Evolutionary conservation across 2,797 vertebrate genomes (phyloP), one percentile per base, ranked within the genome.

Genomic region (Takifugu ocellatus): DNA sequence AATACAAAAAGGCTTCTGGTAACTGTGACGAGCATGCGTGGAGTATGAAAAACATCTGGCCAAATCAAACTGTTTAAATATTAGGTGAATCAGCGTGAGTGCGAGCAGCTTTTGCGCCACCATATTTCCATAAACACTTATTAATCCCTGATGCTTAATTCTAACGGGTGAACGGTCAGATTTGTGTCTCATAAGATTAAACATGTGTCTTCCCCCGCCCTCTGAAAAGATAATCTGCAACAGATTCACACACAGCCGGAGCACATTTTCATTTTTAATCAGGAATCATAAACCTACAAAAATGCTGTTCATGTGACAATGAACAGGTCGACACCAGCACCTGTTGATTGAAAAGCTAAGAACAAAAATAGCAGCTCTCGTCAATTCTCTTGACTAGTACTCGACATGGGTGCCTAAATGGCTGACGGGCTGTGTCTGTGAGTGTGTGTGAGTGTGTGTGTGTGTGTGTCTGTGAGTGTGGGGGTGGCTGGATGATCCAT

Each of bases 241-340:
- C n/a, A 43, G 17, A 26, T 6, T n/a, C 24, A 44, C 1, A 53
- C 36, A 29, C 25, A 46, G 21, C 39, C 6, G 29, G 51, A 58
- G 33, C 33, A 44, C 24, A 36, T 68, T 72, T 66, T 27, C 26
- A 5, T 44, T 66, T 84, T 85, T 81, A 80, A 81, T 86, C 69
- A 81, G 24, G 77, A 81, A 76, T 78, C 59, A 69, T 56, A 16
- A 55, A 2, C 59, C 79, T 85, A 83, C 75, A 87, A 84, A 88
- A 86, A 47, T 42, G 25, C 70, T 67, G 53, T 56, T 72, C 48
- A 26, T 61, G 61, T 71, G 75, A 78, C 58, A 49, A 54, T 49
- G 45, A 74, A 58, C 25, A 2, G 16, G 48, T 48, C 25, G 65
- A 74, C 36, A 11, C 51, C 42, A 53, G 16, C 54, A 68, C 54